phyloP scores from a whole-genome alignment of 2,797 vertebrate genomes.

The Hozukius guyotensis region DNA sequence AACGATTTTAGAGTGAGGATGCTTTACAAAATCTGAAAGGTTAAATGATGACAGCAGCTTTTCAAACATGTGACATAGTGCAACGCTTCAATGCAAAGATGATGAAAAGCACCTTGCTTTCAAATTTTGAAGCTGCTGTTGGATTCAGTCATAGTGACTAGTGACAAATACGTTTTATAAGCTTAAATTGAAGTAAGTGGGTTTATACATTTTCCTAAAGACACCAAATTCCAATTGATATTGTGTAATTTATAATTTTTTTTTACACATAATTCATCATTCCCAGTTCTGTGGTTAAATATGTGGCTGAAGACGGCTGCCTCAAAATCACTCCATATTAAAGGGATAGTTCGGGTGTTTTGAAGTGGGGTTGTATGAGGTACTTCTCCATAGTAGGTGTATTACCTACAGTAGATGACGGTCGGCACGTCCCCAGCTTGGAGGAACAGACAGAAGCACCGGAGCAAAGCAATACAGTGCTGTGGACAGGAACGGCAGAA shows the following conservation, averaged over 20 bases:
- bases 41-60: background rate
- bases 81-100: slow-evolving; percentile 54
- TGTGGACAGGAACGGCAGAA: too few species aligned
- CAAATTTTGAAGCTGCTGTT: background rate
- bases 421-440: too few species aligned
- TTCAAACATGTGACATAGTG: background rate
- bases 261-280: background rate
- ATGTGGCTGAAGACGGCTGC: background rate
- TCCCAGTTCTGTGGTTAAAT: background rate
- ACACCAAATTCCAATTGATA: background rate
- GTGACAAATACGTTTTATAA: background rate
- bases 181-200: background rate
- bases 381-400: too few species aligned
- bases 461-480: too few species aligned
- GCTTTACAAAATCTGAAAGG: background rate
- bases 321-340: background rate
- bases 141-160: background rate
- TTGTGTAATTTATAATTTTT: background rate
- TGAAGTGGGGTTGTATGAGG: too few species aligned
- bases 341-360: too few species aligned
- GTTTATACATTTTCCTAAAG: background rate
- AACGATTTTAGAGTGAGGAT: background rate
- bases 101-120: background rate
- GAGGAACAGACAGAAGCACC: too few species aligned
- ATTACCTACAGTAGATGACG: too few species aligned